Conservation (phyloP, 2,888 invertebrate genomes). For the Himalopsyche japonica region DNA sequence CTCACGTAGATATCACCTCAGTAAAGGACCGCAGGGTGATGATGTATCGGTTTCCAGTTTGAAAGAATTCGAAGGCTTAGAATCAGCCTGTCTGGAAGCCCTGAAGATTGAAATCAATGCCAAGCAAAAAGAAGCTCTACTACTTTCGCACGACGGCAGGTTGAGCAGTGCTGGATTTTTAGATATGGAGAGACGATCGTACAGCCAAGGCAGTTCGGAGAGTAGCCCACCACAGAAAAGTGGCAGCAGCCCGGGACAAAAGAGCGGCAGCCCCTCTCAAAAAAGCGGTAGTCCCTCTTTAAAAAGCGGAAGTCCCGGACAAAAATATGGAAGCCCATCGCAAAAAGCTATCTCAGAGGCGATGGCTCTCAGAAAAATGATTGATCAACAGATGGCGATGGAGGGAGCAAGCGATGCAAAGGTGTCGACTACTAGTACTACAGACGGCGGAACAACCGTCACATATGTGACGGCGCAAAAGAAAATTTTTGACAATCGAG, state of each 20-base stretch:
- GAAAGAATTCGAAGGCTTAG: conserved; percentile 90
- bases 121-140: conserved; percentile 80
- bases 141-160: conserved; percentile 64
- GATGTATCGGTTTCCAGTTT: conserved; percentile 85
- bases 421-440: conserved; percentile 29
- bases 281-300: conserved; percentile 58
- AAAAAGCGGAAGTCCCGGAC: conserved; percentile 44
- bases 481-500: conserved; percentile 56
- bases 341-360: conserved; percentile 46
- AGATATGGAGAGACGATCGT: conserved; percentile 58
- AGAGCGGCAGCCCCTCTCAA: conserved; percentile 57
- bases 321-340: conserved; percentile 36
- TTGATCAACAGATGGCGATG: conserved; percentile 58
- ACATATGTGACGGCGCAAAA: conserved; percentile 48
- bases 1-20: conserved; percentile 70
- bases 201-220: conserved; percentile 63
- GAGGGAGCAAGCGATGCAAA: conserved; percentile 53
- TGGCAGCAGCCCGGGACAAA: conserved; percentile 51
- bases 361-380: conserved; percentile 55
- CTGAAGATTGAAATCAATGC: conserved; percentile 81
- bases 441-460: conserved; percentile 48
- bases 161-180: conserved; percentile 56
- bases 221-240: conserved; percentile 62
- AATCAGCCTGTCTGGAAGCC: conserved; percentile 84
- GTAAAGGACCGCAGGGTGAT: conserved; percentile 78